A percentile compares a stretch with the other conserved stretches of the same genome.
Evolutionary conservation across 2,888 invertebrate species (phyloP).

Genomic region (Proisotoma minuta): DNA sequence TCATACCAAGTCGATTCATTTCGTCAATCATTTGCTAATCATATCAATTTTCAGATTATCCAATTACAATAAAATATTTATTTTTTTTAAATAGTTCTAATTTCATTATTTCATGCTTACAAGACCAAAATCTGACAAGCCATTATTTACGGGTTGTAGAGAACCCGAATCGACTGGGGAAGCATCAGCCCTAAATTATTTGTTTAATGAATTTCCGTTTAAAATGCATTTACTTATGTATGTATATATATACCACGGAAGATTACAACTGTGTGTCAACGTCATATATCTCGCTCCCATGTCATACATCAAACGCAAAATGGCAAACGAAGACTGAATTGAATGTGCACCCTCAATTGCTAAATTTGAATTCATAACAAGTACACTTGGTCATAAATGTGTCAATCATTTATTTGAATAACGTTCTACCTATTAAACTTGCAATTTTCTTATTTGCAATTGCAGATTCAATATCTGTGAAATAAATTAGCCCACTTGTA

Average conservation of each 20-base stretch:
- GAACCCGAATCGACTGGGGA: conserved; percentile 34
- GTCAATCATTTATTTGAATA: too few species aligned
- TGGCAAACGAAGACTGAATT: conserved; percentile 80
- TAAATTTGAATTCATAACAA: too few species aligned
- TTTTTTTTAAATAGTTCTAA: too few species aligned
- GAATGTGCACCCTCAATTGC: conserved; percentile 90
- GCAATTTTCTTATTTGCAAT: conserved; percentile 56
- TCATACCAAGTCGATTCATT: conserved; percentile 66
- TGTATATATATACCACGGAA: conserved; percentile 62
- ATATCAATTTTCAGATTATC: neutral
- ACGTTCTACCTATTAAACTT: conserved; percentile 58
- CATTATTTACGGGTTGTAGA: conserved; percentile 28
- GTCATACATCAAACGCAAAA: conserved; percentile 80
- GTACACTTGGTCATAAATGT: too few species aligned
- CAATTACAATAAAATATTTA: too few species aligned
- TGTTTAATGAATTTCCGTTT: neutral
- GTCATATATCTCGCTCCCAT: conserved; percentile 85
- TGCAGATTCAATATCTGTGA: conserved; percentile 54
- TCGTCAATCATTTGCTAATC: conserved; percentile 51
- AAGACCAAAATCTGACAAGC: conserved; percentile 38
- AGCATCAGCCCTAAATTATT: conserved; percentile 25
- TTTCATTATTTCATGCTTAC: conserved; percentile 13
- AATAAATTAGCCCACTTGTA: too few species aligned
- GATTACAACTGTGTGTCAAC: conserved; percentile 86
- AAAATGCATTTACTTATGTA: neutral